Evolutionary conservation across 1,140 invertebrate genomes (phyloP), one percentile per base, ranked within the genome.

Genomic region (Neelides sp.): DNA sequence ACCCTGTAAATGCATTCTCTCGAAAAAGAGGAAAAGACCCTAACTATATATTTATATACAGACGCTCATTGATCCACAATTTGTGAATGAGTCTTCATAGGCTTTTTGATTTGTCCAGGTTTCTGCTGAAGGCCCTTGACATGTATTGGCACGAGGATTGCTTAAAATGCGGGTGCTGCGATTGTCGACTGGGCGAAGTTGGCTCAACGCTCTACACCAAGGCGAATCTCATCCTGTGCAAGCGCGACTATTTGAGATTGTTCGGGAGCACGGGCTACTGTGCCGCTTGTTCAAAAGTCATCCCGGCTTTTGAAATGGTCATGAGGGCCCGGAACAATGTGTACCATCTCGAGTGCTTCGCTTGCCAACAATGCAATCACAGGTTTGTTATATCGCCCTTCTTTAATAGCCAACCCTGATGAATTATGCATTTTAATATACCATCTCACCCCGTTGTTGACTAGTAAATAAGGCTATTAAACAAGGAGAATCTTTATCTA

Each of bases 301-400:
- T 95, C 66, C 89, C 90, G 19, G 89, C 89, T 36, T 94, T 93
- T 71, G 90, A 95, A 72, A 91, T 94, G 87, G 91, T 94, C 52
- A 94, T 95, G 91, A 76, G 87, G 68, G 90, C 88, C 15, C 82
- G 87, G 67, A 83, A 79, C 61, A 92, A 93, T 70, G 89, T 93
- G 44, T 94, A 94, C 69, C 90, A 94, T 72, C 75, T 94, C 64
- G 90, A 95, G 66, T 95, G 91, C 67, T 95, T 95, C 68, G 88
- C 89, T 54, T 95, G 91, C 73, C 88, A 93, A 68, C 85, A 92
- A 66, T 95, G 90, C 69, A 90, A 88, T 75, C 86, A 93, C 74
- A 90, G 89, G 89, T 93, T 69, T 74, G 61, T 54, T 17, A 15
- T 13, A 53, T 17, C 19, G n/a, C n/a, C n/a, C n/a, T n/a, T n/a